Evolutionary conservation across 2,797 vertebrate species (phyloP), one percentile per base, ranked within the genome.

Genomic region (Urocyon cinereoargenteus): DNA sequence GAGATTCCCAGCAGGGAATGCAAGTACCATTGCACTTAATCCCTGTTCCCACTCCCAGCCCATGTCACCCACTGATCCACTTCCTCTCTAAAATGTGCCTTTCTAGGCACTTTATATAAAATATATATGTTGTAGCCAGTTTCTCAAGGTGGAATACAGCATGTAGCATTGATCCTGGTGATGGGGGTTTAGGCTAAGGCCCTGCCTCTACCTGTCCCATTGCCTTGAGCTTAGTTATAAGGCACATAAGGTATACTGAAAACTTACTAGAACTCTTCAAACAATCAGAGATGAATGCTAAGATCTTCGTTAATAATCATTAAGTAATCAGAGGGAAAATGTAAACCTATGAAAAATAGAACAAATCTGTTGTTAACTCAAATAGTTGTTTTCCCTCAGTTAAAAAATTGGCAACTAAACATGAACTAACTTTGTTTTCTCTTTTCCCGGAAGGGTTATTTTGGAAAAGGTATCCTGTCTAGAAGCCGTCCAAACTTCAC

Each of bases 381-480:
- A 34, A 24, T 66, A 61, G 26, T 68, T 87, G 2, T 36, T 88
- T 45, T 49, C 3, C n/a, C 18, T 36, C 6, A 57, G 34, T 70
- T 90, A 36, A 79, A 55, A 59, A 40, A 36, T 9, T 45, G 26
- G 16, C 64, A 77, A 73, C 31, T 91, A 18, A 78, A 16, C 13
- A 1, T n/a, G 8, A 78, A 78, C n/a, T 66, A 51, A 89, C 36
- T 68, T 73, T 79, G 7, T 70, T 59, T 93, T 89, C 72, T 92
- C 12, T 97, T 86, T 97, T 91, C 95, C 61, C 45, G 96, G 24
- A 94, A 99, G 99, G 99, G 99, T 68, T 99, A 99, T 97, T 99
- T 99, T 98, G 99, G 99, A n/a, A 99, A 99, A 99, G 99, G 99
- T 0, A 94, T 99, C 92, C 98, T 99, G 87, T 99, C 99, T 79